Base-by-base conservation (phyloP, 2,113 vertebrate genomes). In the Antechinus flavipes region DNA sequence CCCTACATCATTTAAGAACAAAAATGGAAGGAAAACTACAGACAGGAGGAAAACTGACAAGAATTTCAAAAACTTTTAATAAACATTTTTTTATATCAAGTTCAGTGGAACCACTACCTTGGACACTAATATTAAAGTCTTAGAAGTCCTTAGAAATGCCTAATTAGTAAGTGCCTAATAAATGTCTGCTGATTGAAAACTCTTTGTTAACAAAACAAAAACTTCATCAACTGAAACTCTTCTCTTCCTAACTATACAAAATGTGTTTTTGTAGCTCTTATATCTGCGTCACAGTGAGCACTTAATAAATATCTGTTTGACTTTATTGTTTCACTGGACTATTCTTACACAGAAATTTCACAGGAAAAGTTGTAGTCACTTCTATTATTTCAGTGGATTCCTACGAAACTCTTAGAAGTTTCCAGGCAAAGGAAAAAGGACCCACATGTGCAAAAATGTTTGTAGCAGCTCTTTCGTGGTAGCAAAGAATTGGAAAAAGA, bases 331-430 rank as follows among this genome's bases (percentile, higher is more conserved):
- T 46, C 30, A 19, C 1, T 42, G 68, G 94, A 90, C 26, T 14
- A 25, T 90, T 94, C 50, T 47, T 24, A 0, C 0, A n/a, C 30
- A 90, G 52, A 93, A 46, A 42, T 1, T 14, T 11, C 22, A 6
- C 3, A 11, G 58, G 56, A 3, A 47, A 47, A 52, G 8, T 91
- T 1, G 84, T 55, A 84, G 93, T 94, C 84, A 54, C 89, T n/a
- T 84, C 90, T 90, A 54, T 8, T 90, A 54, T 8, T 53, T 95
- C 61, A 49, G 25, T 35, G 95, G n/a, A 93, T 0, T 47, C 68
- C 93, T 91, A 91, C 55, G 26, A n/a, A 4, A 47, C 95, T 96
- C 95, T 93, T 96, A 46, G 91, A 95, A 96, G 94, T 84, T 84
- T 84, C 61, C n/a, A 84, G n/a, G 68, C 68, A 84, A 84, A 84